Conservation (phyloP, 2,797 vertebrate genomes). For the Artibeus lituratus region DNA sequence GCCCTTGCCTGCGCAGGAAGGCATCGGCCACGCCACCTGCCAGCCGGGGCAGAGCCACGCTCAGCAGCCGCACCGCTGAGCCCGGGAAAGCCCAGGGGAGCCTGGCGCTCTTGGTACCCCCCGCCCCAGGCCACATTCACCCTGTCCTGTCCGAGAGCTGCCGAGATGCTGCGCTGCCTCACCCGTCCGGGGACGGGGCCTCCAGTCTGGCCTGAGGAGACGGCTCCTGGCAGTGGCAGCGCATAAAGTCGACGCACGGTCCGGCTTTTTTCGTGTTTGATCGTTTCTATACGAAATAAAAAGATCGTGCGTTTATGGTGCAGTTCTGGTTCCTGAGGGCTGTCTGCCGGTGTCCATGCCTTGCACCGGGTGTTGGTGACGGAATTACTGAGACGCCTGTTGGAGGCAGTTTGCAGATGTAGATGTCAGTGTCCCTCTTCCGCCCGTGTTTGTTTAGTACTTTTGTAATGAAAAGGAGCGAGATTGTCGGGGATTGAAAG, state of each 20-base stretch:
- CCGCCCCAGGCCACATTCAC: background rate
- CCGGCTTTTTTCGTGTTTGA: slow-evolving; percentile 65
- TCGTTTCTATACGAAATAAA: slow-evolving; percentile 77
- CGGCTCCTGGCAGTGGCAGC: slow-evolving; percentile 46
- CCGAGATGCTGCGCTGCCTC: background rate
- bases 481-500: slow-evolving; percentile 39
- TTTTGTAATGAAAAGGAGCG: slow-evolving; percentile 44
- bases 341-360: background rate
- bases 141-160: slow-evolving; percentile 63
- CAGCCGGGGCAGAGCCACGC: background rate
- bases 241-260: slow-evolving; percentile 50
- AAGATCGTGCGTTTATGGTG: slow-evolving; percentile 68
- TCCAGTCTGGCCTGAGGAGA: background rate
- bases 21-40: background rate
- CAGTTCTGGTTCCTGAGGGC: background rate
- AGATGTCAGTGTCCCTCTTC: background rate
- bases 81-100: background rate
- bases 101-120: slow-evolving; percentile 48
- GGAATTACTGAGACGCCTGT: background rate
- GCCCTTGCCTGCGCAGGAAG: slow-evolving; percentile 66
- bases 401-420: background rate
- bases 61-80: background rate
- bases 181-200: background rate
- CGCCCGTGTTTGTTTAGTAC: background rate
- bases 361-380: background rate